A percentile compares a stretch with the other conserved stretches of the same genome.
Conservation (phyloP, 1,140 invertebrate genomes). For the Cylas formicarius region DNA sequence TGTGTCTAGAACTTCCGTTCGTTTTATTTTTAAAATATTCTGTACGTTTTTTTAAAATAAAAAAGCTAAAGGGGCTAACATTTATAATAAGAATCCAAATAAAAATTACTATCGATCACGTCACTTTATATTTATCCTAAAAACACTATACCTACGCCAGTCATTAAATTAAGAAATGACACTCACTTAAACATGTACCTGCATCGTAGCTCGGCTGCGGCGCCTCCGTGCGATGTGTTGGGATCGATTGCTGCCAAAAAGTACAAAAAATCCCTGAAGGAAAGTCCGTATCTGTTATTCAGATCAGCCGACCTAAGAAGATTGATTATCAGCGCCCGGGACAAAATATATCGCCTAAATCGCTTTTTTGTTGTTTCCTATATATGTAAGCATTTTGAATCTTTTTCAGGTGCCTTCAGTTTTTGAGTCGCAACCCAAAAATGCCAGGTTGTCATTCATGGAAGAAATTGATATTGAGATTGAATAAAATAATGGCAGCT, state of each 20-base stretch:
- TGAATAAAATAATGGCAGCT: too few relatives aligned
- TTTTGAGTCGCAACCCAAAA: neutral
- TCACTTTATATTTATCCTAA: too few relatives aligned
- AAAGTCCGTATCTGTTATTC: constrained; percentile 40
- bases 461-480: too few relatives aligned
- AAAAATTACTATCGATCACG: too few relatives aligned
- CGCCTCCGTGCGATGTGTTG: constrained; percentile 39
- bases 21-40: too few relatives aligned
- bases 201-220: constrained; percentile 42
- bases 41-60: too few relatives aligned
- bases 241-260: constrained; percentile 44
- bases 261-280: constrained; percentile 43
- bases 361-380: neutral
- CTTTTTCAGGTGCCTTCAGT: neutral
- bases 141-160: constrained; percentile 6
- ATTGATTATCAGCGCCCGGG: constrained; percentile 1
- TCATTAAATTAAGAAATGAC: too few relatives aligned
- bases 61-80: too few relatives aligned
- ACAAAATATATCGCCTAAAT: constrained; percentile 18
- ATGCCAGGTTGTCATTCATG: neutral
- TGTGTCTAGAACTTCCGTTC: too few relatives aligned
- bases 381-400: neutral
- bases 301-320: constrained; percentile 43
- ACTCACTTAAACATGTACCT: constrained; percentile 44
- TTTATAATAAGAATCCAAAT: too few relatives aligned